Conservation (phyloP, 2,797 vertebrate genomes). For the Parauchenoglanis punctatus region DNA sequence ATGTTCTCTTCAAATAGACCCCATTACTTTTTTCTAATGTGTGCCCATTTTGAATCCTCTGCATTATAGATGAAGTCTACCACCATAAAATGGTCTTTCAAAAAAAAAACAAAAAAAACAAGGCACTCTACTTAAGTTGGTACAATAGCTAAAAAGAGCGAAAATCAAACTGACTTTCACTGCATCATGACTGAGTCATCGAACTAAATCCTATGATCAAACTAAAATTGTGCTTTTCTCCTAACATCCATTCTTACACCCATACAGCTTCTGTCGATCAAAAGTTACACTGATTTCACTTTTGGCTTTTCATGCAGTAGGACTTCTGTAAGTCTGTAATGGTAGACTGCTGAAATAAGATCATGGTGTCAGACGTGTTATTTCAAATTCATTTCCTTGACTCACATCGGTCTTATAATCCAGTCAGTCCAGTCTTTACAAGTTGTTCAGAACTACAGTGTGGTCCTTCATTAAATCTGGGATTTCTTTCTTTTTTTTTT, state of each 20-base stretch:
- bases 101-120: constrained; percentile 1
- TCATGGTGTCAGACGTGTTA: background rate
- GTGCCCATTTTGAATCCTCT: background rate
- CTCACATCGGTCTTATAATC: background rate
- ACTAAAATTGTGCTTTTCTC: background rate
- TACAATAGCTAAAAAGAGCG: background rate
- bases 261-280: background rate
- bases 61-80: background rate
- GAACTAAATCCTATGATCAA: background rate
- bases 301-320: background rate
- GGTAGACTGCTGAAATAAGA: background rate
- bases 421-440: background rate
- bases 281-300: background rate
- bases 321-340: background rate
- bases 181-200: background rate
- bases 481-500: background rate
- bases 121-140: background rate
- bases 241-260: background rate
- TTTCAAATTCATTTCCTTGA: background rate
- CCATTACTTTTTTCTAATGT: background rate
- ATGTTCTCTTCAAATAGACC: constrained; percentile 5
- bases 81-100: background rate
- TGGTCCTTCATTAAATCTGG: background rate
- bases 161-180: background rate
- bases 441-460: background rate